Conservation (phyloP, 2,888 invertebrate genomes). For the Cephus spinipes region DNA sequence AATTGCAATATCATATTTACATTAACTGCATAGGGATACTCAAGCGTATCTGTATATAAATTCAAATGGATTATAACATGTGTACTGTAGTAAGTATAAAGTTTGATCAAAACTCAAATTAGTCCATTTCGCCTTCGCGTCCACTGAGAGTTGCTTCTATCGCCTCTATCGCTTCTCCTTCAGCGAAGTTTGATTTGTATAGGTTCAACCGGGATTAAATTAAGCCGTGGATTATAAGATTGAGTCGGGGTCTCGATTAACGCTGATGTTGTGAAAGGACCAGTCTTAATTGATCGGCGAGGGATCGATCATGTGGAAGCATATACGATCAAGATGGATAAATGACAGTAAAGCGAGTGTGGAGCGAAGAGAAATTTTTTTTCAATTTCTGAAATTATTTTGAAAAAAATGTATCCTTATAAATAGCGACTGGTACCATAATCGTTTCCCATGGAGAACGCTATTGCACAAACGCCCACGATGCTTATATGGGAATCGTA, state of each 20-base stretch:
- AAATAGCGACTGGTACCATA: background rate
- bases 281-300: background rate
- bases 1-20: background rate
- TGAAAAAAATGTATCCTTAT: background rate
- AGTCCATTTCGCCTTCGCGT: background rate
- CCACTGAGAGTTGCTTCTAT: background rate
- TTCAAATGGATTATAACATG: no score
- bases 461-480: background rate
- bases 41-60: no score
- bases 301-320: background rate
- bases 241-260: background rate
- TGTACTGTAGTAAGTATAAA: background rate
- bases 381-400: background rate
- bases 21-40: background rate
- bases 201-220: background rate
- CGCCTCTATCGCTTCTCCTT: background rate
- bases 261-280: background rate
- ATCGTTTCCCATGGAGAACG: background rate
- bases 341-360: no score
- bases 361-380: no score
- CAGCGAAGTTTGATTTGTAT: background rate
- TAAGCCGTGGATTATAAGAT: background rate
- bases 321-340: no score
- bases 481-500: background rate
- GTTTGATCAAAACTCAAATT: background rate